Evolutionary conservation across 1,140 invertebrate genomes (phyloP).

Genomic region (Wasmannia auropunctata): DNA sequence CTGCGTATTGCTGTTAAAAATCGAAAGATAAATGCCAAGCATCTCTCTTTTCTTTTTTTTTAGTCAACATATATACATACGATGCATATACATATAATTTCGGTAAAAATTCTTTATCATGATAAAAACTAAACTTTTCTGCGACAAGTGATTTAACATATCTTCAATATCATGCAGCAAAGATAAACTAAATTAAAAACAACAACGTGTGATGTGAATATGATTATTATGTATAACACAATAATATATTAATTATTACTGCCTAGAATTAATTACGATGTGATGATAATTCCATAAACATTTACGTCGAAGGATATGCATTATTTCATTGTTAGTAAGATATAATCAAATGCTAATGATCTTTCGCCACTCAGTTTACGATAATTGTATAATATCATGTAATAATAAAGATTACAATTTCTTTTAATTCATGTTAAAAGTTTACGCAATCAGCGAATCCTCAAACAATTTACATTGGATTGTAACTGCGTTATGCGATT

Average conservation of each 20-base stretch:
- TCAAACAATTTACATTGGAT: constrained; percentile 66
- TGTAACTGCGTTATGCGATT: constrained; percentile 52
- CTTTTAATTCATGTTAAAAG: constrained; percentile 45
- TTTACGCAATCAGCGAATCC: constrained; percentile 44
- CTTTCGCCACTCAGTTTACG: constrained; percentile 38
- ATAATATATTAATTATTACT: constrained; percentile 64
- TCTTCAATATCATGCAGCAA: constrained; percentile 70
- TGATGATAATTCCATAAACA: constrained; percentile 67
- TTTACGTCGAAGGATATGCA: constrained; percentile 75
- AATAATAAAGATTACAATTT: constrained; percentile 64
- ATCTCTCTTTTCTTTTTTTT: neutral
- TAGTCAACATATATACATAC: constrained; percentile 24
- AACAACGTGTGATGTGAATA: constrained; percentile 46
- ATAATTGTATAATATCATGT: constrained; percentile 65
- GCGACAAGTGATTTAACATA: constrained; percentile 20
- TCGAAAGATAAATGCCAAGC: constrained; percentile 15
- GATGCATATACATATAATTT: constrained; percentile 41
- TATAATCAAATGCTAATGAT: constrained; percentile 59
- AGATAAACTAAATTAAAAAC: constrained; percentile 63
- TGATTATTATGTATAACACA: constrained; percentile 56
- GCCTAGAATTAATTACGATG: constrained; percentile 70
- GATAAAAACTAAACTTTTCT: constrained; percentile 24
- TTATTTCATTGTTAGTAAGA: constrained; percentile 69
- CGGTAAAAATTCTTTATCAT: constrained; percentile 2
- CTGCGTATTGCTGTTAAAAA: constrained; percentile 25